Evolutionary conservation across 2,888 invertebrate genomes (phyloP).

Genomic region (Chorisops tibialis): DNA sequence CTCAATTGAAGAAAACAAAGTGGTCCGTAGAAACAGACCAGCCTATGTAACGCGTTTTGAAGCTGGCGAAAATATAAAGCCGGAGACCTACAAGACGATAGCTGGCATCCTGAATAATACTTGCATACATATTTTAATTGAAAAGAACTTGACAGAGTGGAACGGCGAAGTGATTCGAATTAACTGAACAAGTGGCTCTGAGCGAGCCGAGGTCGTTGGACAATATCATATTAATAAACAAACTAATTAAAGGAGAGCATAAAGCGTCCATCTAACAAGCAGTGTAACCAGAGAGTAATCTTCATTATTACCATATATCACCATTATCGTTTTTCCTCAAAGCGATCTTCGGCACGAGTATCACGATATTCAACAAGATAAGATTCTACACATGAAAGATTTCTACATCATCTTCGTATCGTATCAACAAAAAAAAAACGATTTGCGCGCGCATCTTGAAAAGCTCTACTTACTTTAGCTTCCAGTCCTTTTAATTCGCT

Average conservation of each 20-base stretch:
- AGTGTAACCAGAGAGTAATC: not conserved
- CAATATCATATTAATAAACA: conserved; percentile 35
- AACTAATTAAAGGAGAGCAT: conserved; percentile 27
- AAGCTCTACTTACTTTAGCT: no score
- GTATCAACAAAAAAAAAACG: no score
- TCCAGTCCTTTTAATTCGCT: no score
- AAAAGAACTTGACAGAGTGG: not conserved
- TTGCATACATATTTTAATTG: not conserved
- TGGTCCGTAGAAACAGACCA: not conserved
- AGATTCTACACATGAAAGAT: no score
- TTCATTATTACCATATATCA: no score
- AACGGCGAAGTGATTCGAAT: not conserved
- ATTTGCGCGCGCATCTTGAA: no score
- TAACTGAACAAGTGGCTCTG: not conserved
- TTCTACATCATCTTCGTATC: no score
- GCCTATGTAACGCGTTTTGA: not conserved
- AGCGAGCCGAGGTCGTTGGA: conserved; percentile 5
- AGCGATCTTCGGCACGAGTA: no score
- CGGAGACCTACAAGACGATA: not conserved
- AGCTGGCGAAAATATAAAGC: not conserved
- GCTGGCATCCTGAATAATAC: not conserved
- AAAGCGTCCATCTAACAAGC: not conserved
- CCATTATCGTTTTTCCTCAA: no score
- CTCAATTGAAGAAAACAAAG: conserved; percentile 17
- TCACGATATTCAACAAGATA: no score